Base-by-base conservation (phyloP, 2,888 invertebrate species). In the Capitulum mitella region DNA sequence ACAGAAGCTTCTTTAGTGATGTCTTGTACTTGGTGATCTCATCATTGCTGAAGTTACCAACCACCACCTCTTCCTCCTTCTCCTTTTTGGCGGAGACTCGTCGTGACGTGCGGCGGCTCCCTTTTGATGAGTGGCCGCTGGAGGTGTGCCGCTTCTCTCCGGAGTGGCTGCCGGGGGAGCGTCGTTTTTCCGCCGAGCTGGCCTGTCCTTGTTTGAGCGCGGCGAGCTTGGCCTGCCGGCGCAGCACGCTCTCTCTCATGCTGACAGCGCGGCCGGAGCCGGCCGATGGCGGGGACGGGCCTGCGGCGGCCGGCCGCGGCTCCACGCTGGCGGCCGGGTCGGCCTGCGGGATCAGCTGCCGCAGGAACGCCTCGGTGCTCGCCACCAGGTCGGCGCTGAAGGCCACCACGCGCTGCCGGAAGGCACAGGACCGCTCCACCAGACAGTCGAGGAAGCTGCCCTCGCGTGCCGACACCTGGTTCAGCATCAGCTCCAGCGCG, bases 401-500 rank as follows among this genome's bases (percentile, higher is more conserved):
- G 6, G 37, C 40, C 37, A 3, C 40, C 40, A 70, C 70, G 22
- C 22, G 58, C 29, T n/a, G n/a, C 22, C 58, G 58, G 10, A 58
- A 58, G 22, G 6, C 58, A 3, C 29, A 0, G 29, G 58, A 70
- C 26, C 70, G 70, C 26, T 37, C 40, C 37, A 70, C 70, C 26
- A 70, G 29, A 19, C 26, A 26, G 40, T 70, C 70, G 26, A 70
- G 26, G n/a, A 70, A 70, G 37, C 26, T 22, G 10, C 10, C 5
- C 70, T 70, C 70, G 26, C 26, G 37, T 26, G 22, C 40, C 8
- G 34, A 26, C 37, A 40, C 40, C 70, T 70, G 70, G 37, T 22
- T 40, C 70, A 70, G 70, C 70, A 70, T 70, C 70, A 40, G 37
- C 40, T 70, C 19, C 70, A 70, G 70, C 19, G 40, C 37, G 70